Conservation (phyloP, 2,888 invertebrate species). For the Lissocephala sabroskyi region DNA sequence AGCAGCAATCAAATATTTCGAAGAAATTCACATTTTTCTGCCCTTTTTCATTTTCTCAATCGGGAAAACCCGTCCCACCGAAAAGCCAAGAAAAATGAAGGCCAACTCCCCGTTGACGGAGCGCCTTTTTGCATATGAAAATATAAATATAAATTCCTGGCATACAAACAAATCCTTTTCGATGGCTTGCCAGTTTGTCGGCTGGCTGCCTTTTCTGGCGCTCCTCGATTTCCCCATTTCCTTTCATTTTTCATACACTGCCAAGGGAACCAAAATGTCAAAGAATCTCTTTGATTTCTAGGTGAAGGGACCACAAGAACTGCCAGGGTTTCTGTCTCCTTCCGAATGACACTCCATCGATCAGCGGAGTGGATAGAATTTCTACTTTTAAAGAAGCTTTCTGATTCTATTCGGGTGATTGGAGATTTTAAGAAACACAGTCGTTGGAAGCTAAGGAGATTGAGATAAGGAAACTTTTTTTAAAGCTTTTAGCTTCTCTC, state of each 20-base stretch:
- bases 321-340: no score
- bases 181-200: constrained; percentile 32
- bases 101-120: constrained; percentile 10
- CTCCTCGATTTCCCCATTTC: constrained; percentile 8
- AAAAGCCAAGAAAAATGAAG: constrained; percentile 4
- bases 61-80: constrained; percentile 46
- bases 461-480: no score
- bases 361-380: no score
- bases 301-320: no score
- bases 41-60: constrained; percentile 28
- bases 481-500: no score
- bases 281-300: constrained; percentile 5
- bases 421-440: no score
- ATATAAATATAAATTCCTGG: constrained; percentile 45
- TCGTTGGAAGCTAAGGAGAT: no score
- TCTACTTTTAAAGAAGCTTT: no score
- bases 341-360: no score
- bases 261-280: no score
- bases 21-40: constrained; percentile 11
- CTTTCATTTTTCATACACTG: no score
- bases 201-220: constrained; percentile 4
- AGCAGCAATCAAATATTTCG: constrained; percentile 33
- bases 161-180: constrained; percentile 53
- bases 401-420: no score
- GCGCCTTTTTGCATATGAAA: constrained; percentile 52